A percentile compares a stretch with the other conserved stretches of the same genome.
Evolutionary conservation across 2,797 vertebrate species (phyloP).

Genomic region (Hippoglossus hippoglossus): DNA sequence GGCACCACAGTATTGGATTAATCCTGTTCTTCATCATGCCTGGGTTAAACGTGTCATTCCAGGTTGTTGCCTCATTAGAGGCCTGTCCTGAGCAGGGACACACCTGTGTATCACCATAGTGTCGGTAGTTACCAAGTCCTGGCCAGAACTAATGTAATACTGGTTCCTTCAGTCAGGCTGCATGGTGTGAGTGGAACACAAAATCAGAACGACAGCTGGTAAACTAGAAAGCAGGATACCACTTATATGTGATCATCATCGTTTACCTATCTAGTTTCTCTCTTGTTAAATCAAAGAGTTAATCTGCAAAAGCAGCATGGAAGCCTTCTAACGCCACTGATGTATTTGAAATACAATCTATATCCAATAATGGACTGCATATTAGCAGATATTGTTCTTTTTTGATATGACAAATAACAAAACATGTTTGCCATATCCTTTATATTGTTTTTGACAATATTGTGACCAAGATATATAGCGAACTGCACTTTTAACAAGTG

Average conservation of each 20-base stretch:
- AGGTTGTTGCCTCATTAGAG: slow-evolving; percentile 47
- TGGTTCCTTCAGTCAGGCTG: no score
- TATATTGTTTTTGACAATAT: no score
- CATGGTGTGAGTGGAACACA: not conserved
- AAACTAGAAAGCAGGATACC: not conserved
- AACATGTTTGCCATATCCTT: no score
- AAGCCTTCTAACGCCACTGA: no score
- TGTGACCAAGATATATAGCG: no score
- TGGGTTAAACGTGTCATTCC: slow-evolving; percentile 7
- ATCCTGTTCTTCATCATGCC: slow-evolving; percentile 3
- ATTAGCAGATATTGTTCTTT: no score
- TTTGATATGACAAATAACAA: not conserved
- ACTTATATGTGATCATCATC: no score
- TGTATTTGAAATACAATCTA: no score
- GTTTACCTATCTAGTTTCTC: no score
- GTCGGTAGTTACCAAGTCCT: not conserved
- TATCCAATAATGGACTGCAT: no score
- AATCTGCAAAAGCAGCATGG: no score
- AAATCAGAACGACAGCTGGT: slow-evolving; percentile 11
- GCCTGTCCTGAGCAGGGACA: slow-evolving; percentile 33
- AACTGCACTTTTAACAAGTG: not conserved
- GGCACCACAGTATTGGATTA: slow-evolving; percentile 3
- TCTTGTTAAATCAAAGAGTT: no score
- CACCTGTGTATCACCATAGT: slow-evolving; percentile 24
- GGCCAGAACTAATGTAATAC: slow-evolving; percentile 8